phyloP scores from a whole-genome alignment of 53 echinoderm and acorn worm genomes.

The Arbacia lixula region DNA sequence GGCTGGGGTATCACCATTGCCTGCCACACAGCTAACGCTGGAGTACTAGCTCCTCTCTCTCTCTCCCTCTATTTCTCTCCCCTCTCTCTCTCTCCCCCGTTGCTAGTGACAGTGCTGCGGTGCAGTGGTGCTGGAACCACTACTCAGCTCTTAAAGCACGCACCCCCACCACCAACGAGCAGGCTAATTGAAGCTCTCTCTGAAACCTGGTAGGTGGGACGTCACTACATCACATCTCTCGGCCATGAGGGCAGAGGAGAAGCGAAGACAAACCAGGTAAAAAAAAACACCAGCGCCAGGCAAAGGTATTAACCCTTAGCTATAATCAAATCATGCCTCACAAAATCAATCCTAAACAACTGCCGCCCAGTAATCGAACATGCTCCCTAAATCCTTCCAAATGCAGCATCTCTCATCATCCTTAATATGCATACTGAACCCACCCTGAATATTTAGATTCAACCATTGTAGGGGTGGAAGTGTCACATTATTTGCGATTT shows the following conservation, averaged over 20 bases:
- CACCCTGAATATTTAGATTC: no score
- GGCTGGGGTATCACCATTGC: constrained; percentile 10
- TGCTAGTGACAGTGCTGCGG: no score
- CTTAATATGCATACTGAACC: no score
- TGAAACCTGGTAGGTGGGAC: no score
- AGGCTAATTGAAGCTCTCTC: constrained; percentile 22
- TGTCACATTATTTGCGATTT: no score
- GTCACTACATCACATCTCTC: not conserved
- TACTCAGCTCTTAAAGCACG: constrained; percentile 2
- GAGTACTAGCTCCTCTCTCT: constrained; percentile 18
- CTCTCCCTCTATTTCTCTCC: not conserved
- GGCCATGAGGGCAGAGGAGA: no score
- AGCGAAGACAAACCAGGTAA: no score
- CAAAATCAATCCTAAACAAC: constrained; percentile 51
- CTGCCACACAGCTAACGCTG: not conserved
- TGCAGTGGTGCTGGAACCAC: constrained; percentile 24
- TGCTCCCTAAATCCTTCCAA: not conserved
- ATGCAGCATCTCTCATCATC: no score
- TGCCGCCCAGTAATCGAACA: constrained; percentile 17
- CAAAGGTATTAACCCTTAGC: not conserved
- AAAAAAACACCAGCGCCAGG: no score
- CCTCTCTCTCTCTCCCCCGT: not conserved
- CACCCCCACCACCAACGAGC: not conserved
- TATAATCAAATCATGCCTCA: constrained; percentile 22
- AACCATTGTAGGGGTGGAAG: no score